phyloP scores from a whole-genome alignment of 2,113 vertebrate genomes.

The Eulemur macaco region DNA sequence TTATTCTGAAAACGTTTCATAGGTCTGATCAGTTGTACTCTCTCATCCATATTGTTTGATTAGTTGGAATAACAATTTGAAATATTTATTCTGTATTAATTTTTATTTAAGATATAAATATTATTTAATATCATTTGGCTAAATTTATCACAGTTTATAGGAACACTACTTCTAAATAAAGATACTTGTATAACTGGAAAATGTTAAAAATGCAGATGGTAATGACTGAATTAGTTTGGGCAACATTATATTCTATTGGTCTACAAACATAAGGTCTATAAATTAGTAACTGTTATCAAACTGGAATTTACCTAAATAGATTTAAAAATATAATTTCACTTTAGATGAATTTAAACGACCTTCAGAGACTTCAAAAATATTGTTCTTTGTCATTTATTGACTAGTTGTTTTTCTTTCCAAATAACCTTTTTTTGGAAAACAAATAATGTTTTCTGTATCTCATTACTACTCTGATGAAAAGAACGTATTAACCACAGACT shows the following conservation, averaged over 20 bases:
- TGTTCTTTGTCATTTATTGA: not conserved
- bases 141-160: not conserved
- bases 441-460: not conserved
- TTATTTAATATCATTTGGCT: not conserved
- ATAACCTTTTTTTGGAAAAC: not conserved
- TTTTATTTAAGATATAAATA: not conserved
- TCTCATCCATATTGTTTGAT: not conserved
- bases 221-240: not conserved
- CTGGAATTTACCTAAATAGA: not conserved
- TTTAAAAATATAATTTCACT: not conserved
- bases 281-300: not conserved
- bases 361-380: not conserved
- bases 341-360: not conserved
- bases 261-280: not conserved
- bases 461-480: not conserved
- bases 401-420: not conserved
- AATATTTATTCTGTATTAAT: not conserved
- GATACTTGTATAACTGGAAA: not conserved
- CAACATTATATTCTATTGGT: not conserved
- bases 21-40: not conserved
- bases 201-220: not conserved
- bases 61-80: not conserved
- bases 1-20: not conserved
- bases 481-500: not conserved
- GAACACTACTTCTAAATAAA: not conserved